Conservation (phyloP, 1,140 invertebrate genomes). For the Drosophila malerkotliana region DNA sequence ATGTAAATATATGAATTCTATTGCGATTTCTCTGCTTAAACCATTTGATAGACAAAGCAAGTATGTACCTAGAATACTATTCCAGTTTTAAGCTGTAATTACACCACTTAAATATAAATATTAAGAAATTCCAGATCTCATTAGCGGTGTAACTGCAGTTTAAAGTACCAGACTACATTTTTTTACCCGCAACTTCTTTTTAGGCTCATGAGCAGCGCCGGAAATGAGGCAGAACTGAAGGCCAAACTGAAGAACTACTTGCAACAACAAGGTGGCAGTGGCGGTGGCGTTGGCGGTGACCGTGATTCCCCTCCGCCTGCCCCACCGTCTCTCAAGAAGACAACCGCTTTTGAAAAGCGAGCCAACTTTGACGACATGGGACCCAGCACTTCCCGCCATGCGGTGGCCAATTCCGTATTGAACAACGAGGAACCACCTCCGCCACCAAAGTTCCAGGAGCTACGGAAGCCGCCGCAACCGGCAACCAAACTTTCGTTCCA, state of each 20-base stretch:
- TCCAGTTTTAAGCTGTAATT: neutral
- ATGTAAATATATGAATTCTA: neutral
- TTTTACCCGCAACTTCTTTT: slow-evolving; percentile 13
- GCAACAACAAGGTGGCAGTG: slow-evolving; percentile 15
- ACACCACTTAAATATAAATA: neutral
- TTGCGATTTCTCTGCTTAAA: slow-evolving; percentile 2
- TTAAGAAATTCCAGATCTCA: neutral
- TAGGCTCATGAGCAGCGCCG: slow-evolving; percentile 50
- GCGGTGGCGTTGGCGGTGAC: neutral
- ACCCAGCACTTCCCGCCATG: slow-evolving; percentile 58
- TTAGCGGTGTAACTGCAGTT: neutral
- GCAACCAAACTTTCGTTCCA: slow-evolving; percentile 69
- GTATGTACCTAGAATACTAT: slow-evolving; percentile 35
- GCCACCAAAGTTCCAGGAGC: slow-evolving; percentile 38
- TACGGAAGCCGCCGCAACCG: slow-evolving; percentile 29
- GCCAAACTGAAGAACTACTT: slow-evolving; percentile 48
- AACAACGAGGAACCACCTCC: slow-evolving; percentile 16
- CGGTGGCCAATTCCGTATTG: slow-evolving; percentile 22
- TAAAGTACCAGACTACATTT: neutral
- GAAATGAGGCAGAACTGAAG: slow-evolving; percentile 46
- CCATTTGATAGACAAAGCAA: slow-evolving; percentile 34
- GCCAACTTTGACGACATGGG: slow-evolving; percentile 30
- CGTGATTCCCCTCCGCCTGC: slow-evolving; percentile 52
- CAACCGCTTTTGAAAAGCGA: neutral
- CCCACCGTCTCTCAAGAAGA: slow-evolving; percentile 19